Conservation (phyloP, 1,140 invertebrate genomes). For the Hycleus phaleratus region DNA sequence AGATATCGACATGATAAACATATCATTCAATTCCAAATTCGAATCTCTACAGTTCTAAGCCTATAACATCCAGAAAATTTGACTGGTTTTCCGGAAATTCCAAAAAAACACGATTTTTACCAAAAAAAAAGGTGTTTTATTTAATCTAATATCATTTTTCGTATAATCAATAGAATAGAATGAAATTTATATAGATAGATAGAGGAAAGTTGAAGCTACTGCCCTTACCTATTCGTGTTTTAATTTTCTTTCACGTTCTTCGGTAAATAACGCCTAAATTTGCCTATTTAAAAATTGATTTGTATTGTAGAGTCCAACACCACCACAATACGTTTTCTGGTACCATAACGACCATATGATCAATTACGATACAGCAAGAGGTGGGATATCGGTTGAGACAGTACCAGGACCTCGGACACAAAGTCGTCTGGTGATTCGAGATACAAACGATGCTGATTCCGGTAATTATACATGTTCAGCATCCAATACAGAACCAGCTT, state of each 20-base stretch:
- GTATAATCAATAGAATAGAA: too few relatives aligned
- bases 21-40: too few relatives aligned
- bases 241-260: too few relatives aligned
- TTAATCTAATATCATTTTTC: background rate
- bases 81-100: too few relatives aligned
- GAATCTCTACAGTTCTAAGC: too few relatives aligned
- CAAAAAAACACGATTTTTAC: too few relatives aligned
- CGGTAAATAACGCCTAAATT: too few relatives aligned
- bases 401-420: constrained; percentile 75
- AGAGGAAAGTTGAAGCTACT: too few relatives aligned
- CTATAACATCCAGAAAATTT: too few relatives aligned
- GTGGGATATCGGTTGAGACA: constrained; percentile 78
- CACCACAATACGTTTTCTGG: constrained; percentile 86
- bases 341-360: constrained; percentile 88
- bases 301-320: constrained; percentile 69
- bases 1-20: too few relatives aligned
- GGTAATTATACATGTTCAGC: constrained; percentile 88
- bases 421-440: constrained; percentile 71
- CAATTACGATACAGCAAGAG: constrained; percentile 79
- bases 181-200: too few relatives aligned
- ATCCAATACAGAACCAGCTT: constrained; percentile 80
- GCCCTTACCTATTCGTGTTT: too few relatives aligned
- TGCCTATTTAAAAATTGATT: background rate
- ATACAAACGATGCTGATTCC: constrained; percentile 76
- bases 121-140: background rate